These are phyloP conservation scores for Trinorchestia longiramus DNA, from an alignment of 1,140 invertebrate species.

Conservation along the genomic window DNA sequence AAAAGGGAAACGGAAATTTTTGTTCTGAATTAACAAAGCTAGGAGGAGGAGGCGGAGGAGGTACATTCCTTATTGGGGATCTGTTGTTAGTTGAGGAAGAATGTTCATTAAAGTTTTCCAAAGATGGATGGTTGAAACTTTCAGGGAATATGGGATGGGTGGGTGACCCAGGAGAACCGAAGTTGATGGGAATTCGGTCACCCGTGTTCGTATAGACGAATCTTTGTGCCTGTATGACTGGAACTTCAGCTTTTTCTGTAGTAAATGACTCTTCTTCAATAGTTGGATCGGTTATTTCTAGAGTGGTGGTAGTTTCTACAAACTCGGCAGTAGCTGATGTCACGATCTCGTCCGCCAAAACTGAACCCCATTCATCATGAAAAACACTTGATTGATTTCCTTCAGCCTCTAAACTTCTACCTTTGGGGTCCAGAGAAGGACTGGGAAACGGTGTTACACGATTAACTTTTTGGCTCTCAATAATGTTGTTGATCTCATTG, in stretches of 20 bases:
- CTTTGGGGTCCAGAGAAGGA: not conserved
- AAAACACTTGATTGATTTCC: not conserved
- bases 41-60: constrained; percentile 4
- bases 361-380: constrained; percentile 15
- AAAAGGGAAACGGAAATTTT: constrained; percentile 17
- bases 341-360: not conserved
- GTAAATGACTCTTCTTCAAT: not conserved
- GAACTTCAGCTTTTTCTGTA: not conserved
- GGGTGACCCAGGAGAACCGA: constrained; percentile 2
- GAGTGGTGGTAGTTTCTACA: not conserved
- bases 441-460: not conserved
- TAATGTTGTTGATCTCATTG: constrained; percentile 36
- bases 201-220: constrained; percentile 33
- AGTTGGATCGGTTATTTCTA: not conserved
- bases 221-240: not conserved
- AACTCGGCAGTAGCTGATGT: constrained; percentile 9
- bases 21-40: not conserved
- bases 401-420: not conserved
- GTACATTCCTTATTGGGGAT: not conserved
- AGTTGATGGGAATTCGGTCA: constrained; percentile 13
- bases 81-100: not conserved
- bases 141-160: not conserved
- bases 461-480: constrained; percentile 17
- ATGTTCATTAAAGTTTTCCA: not conserved
- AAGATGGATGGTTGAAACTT: constrained; percentile 2